Base-by-base conservation (phyloP, 2,797 vertebrate species). In the Acipenser transmontanus region DNA sequence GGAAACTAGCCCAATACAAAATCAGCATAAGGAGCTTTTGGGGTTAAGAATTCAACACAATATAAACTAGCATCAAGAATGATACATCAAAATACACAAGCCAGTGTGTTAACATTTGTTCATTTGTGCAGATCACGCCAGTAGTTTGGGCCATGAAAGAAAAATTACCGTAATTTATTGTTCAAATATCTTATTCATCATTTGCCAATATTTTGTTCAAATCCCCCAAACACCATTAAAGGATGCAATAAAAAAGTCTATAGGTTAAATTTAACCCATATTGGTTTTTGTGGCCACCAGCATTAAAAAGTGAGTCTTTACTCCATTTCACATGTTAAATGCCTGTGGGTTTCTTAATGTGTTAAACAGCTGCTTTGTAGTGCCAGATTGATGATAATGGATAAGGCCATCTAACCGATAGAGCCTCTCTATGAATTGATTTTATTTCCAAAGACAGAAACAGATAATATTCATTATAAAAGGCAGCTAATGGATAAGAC, bases 231-330 rank as follows among this genome's bases (percentile, higher is more conserved):
- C 70, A 80, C 82, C 78, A 81, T 70, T 34, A 1, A 34, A 34
- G 34, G 34, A 34, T 3, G 34, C 34, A 83, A 81, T 80, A 77
- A 84, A 82, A 81, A 71, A 69, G 83, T 79, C 81, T 82, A 84
- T 84, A 81, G 84, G 77, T 82, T 80, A 78, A 71, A 78, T 81
- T 82, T 81, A 88, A 85, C 81, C 75, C 74, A 84, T 82, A 73
- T 77, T 80, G 87, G 85, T 85, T 89, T 90, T 81, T 88, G 86
- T 83, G 87, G 89, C 83, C 85, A 82, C 80, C 78, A 85, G 83
- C 85, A 83, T 87, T 88, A 87, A 84, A 89, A 90, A 85, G 81
- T 80, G 85, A 89, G 83, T 83, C 84, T 78, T 71, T 85, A 78
- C 82, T 78, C 76, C 78, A 82, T 81, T 82, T 88, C 80, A 69